phyloP scores from a whole-genome alignment of 2,797 vertebrate species.

The Sebastes steindachneri region DNA sequence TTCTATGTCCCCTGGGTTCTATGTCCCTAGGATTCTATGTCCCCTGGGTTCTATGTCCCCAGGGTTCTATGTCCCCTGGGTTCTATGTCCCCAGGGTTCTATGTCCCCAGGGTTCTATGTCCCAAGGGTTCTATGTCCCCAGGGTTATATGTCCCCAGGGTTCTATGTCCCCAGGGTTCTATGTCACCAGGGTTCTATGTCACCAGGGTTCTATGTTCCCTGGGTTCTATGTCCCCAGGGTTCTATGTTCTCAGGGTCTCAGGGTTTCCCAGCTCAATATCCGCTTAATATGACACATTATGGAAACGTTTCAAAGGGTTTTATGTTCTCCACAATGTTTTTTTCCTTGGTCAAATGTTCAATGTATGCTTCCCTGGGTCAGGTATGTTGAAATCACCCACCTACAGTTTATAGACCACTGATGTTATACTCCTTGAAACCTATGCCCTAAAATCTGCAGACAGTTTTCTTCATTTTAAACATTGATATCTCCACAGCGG shows the following conservation, averaged over 20 bases:
- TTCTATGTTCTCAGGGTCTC: not conserved
- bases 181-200: no score
- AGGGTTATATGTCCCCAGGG: fast-evolving
- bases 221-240: no score
- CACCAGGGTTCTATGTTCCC: fast-evolving
- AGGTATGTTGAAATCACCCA: not conserved
- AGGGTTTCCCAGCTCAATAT: not conserved
- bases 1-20: fast-evolving
- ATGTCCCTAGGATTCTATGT: no score
- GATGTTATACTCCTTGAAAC: not conserved
- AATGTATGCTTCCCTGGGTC: not conserved
- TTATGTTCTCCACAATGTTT: not conserved
- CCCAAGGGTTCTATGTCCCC: no score
- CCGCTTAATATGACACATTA: not conserved
- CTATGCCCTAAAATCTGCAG: not conserved
- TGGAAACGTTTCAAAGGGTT: not conserved
- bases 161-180: no score
- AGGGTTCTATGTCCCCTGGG: no score
- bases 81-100: no score
- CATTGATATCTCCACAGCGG: not conserved
- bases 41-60: fast-evolving
- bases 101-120: no score
- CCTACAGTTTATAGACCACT: not conserved
- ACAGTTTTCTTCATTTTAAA: not conserved
- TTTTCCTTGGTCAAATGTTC: not conserved